Percentiles rank a stretch among this genome's conserved stretches.
Evolutionary conservation across 2,113 vertebrate genomes (phyloP).

Genomic region (Phylloscopus trochilus): DNA sequence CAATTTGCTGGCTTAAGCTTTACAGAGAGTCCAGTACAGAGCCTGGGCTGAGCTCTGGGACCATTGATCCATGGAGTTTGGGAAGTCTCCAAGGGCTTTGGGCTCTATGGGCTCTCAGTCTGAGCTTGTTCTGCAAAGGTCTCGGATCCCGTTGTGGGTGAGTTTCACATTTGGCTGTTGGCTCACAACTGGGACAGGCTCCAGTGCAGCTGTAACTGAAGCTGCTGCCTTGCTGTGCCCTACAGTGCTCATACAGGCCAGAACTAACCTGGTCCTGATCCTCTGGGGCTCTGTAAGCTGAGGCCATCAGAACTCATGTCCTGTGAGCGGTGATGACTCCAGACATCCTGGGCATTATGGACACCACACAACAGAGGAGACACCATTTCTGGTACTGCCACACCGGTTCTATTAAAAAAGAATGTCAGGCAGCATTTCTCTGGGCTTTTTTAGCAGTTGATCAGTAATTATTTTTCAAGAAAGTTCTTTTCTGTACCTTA

Average conservation of each 20-base stretch:
- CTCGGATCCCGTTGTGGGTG: rapidly evolving
- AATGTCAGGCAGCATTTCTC: not conserved
- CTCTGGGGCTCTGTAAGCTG: not conserved
- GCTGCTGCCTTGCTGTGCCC: not conserved
- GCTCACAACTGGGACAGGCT: not conserved
- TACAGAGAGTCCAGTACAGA: not conserved
- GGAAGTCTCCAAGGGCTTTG: not conserved
- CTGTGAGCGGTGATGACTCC: not conserved
- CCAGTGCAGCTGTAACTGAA: not conserved
- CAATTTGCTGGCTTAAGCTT: not conserved
- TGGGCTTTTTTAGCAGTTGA: not conserved
- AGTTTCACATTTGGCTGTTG: not conserved
- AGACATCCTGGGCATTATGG: not conserved
- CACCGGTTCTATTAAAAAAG: not conserved
- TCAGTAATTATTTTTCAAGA: not conserved
- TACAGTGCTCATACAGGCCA: not conserved
- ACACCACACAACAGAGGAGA: not conserved
- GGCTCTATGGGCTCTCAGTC: not conserved
- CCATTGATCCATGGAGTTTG: rapidly evolving
- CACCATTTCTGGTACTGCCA: not conserved
- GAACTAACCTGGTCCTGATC: not conserved
- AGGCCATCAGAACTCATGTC: not conserved
- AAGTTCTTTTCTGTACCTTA: not conserved
- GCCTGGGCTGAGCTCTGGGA: not conserved
- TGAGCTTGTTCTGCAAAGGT: not conserved